Evolutionary conservation across 1,140 invertebrate genomes (phyloP), one percentile per base, ranked within the genome.

Genomic region (Drosophila yakuba): DNA sequence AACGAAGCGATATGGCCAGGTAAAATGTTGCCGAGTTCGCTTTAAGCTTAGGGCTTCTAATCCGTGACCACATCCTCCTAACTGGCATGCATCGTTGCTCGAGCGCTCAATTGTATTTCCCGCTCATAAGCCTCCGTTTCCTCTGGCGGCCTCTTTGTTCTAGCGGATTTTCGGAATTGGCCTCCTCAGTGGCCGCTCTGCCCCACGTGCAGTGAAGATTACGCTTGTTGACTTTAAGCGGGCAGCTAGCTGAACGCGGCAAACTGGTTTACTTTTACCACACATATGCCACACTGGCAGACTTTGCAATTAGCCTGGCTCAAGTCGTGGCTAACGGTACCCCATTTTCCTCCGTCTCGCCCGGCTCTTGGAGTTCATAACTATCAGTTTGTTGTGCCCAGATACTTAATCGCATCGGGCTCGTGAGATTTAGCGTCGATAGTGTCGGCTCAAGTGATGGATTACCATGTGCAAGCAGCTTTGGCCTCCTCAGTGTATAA

Each of bases 281-380:
- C 54, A 44, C 74, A 84, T 76, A 55, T 75, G 55, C 62, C 79
- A 77, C 80, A 84, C 73, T 43, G 58, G 17, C 47, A 60, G 41
- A 64, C 74, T 57, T 55, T 88, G 80, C 84, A 88, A 88, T 88
- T 88, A 88, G 84, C 89, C 76, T 80, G 84, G 84, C 76, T 84
- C 79, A 84, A 88, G 84, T 88, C 84, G 84, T 88, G 84, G 61
- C 84, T 89, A 88, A 89, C 84, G 84, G 84, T 88, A 78, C 71
- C 78, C 43, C 57, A 74, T 71, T 69, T 66, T 44, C 61, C 38
- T 17, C 44, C 28, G 17, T 51, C 52, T 45, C 55, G 32, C 50
- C 47, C 12, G 52, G 6, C 48, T 17, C 62, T 67, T 45, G 20
- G 50, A 50, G 41, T 43, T 86, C 74, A 78, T 86, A 78, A 80